phyloP scores from a whole-genome alignment of 2,113 vertebrate genomes.

The Tetrao urogallus region DNA sequence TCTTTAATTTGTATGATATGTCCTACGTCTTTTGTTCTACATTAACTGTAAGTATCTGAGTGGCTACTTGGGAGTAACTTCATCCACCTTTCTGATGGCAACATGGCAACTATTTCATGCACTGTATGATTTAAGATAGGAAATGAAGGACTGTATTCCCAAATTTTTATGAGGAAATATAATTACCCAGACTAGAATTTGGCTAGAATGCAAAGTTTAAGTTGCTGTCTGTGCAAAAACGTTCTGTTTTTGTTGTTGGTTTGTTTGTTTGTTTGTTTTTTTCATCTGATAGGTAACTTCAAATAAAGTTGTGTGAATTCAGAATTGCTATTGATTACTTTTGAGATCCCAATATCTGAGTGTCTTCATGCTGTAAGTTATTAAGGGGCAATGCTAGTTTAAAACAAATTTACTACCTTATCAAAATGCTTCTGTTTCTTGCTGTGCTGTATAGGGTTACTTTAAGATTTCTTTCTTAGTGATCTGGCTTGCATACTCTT shows the following conservation, averaged over 20 bases:
- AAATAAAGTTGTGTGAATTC: background rate
- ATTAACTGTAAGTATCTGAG: background rate
- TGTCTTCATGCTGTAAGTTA: accelerated
- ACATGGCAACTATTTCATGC: background rate
- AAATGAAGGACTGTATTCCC: constrained; percentile 35
- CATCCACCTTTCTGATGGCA: background rate
- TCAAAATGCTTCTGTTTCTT: background rate
- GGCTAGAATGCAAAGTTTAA: background rate
- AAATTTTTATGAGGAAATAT: constrained; percentile 10
- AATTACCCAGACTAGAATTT: background rate
- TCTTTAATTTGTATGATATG: accelerated
- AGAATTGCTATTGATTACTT: accelerated
- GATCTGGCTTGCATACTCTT: background rate
- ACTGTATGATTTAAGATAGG: background rate
- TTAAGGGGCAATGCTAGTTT: background rate
- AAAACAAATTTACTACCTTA: background rate
- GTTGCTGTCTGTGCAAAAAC: background rate
- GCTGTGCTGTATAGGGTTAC: accelerated
- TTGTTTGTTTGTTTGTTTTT: background rate
- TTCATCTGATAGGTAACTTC: background rate
- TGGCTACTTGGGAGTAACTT: background rate
- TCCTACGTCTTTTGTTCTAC: background rate
- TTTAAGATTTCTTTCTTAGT: background rate
- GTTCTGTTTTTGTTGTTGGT: background rate
- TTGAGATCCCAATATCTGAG: background rate